Evolutionary conservation across 2,113 vertebrate species (phyloP).

Genomic region (Melospiza melodia): DNA sequence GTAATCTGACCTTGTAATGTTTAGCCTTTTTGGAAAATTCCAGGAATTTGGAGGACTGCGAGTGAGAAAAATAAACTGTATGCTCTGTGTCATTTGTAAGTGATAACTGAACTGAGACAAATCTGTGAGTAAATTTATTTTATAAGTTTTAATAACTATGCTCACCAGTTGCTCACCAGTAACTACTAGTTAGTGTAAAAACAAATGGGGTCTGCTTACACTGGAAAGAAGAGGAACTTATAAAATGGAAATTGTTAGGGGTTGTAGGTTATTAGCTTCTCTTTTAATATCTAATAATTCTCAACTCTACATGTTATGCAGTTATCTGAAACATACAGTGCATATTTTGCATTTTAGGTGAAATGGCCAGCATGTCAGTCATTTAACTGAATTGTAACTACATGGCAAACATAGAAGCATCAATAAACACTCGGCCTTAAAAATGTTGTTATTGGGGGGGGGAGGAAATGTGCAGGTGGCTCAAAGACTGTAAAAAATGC

Average conservation of each 20-base stretch:
- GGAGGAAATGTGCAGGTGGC: background rate
- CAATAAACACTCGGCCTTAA: background rate
- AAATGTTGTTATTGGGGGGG: background rate
- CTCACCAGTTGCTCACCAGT: background rate
- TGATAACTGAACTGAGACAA: background rate
- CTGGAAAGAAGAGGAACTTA: background rate
- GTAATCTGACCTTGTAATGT: background rate
- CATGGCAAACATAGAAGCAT: background rate
- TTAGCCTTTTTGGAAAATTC: background rate
- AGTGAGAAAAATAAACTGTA: background rate
- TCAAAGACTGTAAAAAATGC: background rate
- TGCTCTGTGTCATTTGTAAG: background rate
- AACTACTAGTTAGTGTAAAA: background rate
- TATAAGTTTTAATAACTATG: background rate
- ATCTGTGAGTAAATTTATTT: background rate
- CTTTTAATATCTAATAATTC: background rate
- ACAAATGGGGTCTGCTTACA: background rate
- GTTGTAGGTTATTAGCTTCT: background rate
- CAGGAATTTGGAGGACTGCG: background rate
- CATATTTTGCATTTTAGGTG: background rate
- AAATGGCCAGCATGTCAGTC: background rate
- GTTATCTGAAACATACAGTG: background rate
- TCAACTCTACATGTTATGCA: background rate
- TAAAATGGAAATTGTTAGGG: background rate
- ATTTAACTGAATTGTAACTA: background rate